These are phyloP conservation scores for Temnothorax nylanderi DNA, from an alignment of 1,140 invertebrate species.

Conservation along the genomic window DNA sequence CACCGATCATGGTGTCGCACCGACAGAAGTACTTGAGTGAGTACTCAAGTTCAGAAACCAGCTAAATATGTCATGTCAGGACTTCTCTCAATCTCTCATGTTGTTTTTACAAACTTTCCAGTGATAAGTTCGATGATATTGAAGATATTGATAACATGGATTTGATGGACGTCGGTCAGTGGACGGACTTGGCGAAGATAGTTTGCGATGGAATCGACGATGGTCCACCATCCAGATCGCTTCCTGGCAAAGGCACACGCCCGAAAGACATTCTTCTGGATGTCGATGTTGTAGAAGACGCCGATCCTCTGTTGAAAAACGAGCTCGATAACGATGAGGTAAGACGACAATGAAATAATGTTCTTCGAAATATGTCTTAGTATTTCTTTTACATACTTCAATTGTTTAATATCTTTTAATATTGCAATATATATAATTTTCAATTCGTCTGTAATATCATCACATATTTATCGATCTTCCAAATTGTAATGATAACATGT, in stretches of 20 bases:
- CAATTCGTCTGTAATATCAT: background rate
- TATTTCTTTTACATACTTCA: background rate
- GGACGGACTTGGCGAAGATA: conserved; percentile 80
- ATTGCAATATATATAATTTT: background rate
- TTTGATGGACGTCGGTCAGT: conserved; percentile 74
- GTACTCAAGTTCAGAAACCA: background rate
- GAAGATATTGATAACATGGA: conserved; percentile 66
- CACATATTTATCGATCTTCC: background rate
- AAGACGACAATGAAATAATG: background rate
- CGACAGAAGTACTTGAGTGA: conserved; percentile 74
- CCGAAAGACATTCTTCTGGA: conserved; percentile 25
- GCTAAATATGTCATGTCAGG: background rate
- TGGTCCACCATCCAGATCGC: conserved; percentile 75
- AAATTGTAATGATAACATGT: background rate
- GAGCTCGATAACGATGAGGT: conserved; percentile 66
- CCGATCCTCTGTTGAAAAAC: conserved; percentile 43
- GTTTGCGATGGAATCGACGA: conserved; percentile 77
- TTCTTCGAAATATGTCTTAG: background rate
- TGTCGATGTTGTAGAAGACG: conserved; percentile 36
- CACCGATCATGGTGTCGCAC: conserved; percentile 79
- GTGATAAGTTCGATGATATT: conserved; percentile 47
- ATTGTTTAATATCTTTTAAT: conserved; percentile 5
- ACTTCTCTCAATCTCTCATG: background rate
- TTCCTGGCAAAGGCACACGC: conserved; percentile 30
- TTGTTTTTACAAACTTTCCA: conserved; percentile 52